Evolutionary conservation across 2,888 invertebrate genomes (phyloP), one percentile per base, ranked within the genome.

Genomic region (Calameuta filiformis): DNA sequence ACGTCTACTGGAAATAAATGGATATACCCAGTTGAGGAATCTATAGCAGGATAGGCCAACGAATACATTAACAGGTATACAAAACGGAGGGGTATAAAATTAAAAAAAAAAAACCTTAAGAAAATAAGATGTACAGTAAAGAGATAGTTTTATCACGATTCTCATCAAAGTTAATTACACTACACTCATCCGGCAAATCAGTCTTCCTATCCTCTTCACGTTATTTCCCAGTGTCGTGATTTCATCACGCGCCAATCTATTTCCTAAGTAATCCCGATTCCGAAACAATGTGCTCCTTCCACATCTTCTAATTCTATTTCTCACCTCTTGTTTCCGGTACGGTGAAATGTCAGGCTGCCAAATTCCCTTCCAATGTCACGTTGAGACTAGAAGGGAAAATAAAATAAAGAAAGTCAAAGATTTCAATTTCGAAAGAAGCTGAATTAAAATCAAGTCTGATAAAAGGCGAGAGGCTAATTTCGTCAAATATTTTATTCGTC

Each of bases 401-500:
- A 40, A 56, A 23, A 40, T 23, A 6, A 40, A 40, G 12, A 23
- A 40, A 56, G 9, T 23, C 1, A 9, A 56, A 23, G 9, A 23
- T 56, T 9, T 9, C 23, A 56, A 56, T 56, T 56, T 23, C 2
- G 23, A 9, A 9, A 56, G 23, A 23, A 56, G 9, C 56, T 56
- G 23, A 23, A 9, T 56, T 56, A 23, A 56, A 40, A 23, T 6
- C 56, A 23, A 23, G 56, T 23, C 56, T 56, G 9, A 56, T 56
- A 23, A 23, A 6, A 23, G 9, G 15, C 23, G 56, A 56, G 23
- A 56, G 56, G 9, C 56, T 56, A 23, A 56, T 56, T 56, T 9
- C 9, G 56, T 56, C 56, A 56, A 56, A 56, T 56, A 23, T 73
- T 75, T 68, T 76, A 37, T 75, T 31, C 6, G 12, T 79, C 80